These are phyloP conservation scores for Brenthis daphne DNA, from an alignment of 2,888 invertebrate species.

Conservation along the genomic window DNA sequence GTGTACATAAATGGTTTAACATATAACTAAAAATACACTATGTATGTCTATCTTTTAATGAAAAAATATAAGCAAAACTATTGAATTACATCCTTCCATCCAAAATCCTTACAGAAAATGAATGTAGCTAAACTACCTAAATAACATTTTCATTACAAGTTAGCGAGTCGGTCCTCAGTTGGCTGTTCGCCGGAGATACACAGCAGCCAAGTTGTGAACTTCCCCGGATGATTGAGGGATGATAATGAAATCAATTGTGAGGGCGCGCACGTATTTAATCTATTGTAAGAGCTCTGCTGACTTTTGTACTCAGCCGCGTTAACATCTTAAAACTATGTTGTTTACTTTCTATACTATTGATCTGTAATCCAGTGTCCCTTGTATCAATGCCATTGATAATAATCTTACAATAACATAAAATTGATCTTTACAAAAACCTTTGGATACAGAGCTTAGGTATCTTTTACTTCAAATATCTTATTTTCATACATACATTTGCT, in stretches of 20 bases:
- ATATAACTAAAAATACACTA: too few relatives aligned
- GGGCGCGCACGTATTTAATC: slow-evolving; percentile 37
- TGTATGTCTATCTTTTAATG: too few relatives aligned
- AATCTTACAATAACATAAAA: too few relatives aligned
- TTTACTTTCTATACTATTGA: slow-evolving; percentile 4
- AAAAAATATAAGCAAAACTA: too few relatives aligned
- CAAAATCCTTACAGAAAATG: too few relatives aligned
- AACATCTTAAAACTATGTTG: slow-evolving; percentile 6
- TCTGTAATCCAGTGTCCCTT: neutral
- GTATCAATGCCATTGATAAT: too few relatives aligned
- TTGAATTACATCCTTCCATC: neutral
- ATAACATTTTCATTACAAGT: slow-evolving; percentile 19
- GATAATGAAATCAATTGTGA: slow-evolving; percentile 37
- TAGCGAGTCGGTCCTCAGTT: neutral
- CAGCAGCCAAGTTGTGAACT: slow-evolving; percentile 25
- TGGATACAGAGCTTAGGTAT: too few relatives aligned
- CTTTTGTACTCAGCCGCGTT: slow-evolving; percentile 15
- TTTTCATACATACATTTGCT: too few relatives aligned
- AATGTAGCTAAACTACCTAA: neutral
- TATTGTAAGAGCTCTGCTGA: slow-evolving; percentile 24
- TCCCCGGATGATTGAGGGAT: slow-evolving; percentile 21
- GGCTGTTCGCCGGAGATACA: neutral
- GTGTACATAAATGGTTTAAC: too few relatives aligned
- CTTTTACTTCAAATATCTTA: too few relatives aligned
- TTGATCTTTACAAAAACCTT: too few relatives aligned